Conservation (phyloP, 2,888 invertebrate genomes). For the Sacculina carcini region DNA sequence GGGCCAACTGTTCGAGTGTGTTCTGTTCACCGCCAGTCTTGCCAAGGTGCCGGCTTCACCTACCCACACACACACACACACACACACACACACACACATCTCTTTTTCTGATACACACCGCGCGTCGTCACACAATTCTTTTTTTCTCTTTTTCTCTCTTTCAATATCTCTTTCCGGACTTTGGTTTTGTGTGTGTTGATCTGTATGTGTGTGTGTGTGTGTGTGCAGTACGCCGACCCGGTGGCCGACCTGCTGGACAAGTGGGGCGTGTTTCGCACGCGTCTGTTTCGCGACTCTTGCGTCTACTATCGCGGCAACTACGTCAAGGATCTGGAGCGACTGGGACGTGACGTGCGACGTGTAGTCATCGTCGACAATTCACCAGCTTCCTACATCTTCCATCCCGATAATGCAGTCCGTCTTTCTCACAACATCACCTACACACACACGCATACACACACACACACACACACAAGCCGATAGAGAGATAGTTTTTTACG, state of each 20-base stretch:
- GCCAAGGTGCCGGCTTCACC: constrained; percentile 45
- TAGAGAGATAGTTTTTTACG: no score
- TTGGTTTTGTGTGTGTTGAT: no score
- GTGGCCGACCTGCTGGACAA: constrained; percentile 94
- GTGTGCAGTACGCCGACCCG: constrained; percentile 75
- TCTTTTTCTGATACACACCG: no score
- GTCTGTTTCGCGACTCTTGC: constrained; percentile 97
- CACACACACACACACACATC: no score
- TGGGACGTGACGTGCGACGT: constrained; percentile 83
- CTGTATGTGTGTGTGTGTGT: no score
- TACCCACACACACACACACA: no score
- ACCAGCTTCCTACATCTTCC: constrained; percentile 98
- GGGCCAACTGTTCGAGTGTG: constrained; percentile 96
- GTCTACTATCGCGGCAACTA: constrained; percentile 99
- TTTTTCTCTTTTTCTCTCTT: no score
- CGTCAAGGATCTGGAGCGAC: constrained; percentile 81
- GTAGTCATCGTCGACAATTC: constrained; percentile 98
- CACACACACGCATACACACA: no score
- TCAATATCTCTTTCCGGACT: no score
- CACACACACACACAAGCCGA: no score
- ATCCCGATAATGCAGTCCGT: constrained; percentile 98
- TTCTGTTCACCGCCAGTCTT: constrained; percentile 93
- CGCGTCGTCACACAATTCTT: no score
- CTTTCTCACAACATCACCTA: no score
- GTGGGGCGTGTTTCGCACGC: constrained; percentile 85